Percentiles rank a stretch among this genome's conserved stretches.
These are phyloP conservation scores for Clinocottus analis DNA, from an alignment of 2,113 vertebrate genomes.

Conservation along the genomic window DNA sequence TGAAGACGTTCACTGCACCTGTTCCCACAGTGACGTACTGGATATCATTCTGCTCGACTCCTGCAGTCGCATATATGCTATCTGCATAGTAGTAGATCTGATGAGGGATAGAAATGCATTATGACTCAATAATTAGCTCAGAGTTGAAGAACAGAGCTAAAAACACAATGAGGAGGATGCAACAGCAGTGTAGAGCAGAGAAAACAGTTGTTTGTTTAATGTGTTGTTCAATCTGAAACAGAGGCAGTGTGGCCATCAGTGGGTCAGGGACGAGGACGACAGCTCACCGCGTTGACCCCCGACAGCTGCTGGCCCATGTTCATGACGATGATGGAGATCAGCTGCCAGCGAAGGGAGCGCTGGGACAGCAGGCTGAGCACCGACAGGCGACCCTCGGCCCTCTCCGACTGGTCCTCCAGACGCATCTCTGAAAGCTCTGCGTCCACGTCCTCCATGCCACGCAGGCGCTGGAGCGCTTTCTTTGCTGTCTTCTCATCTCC, in stretches of 20 bases:
- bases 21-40: conserved; percentile 93
- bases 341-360: conserved; percentile 90
- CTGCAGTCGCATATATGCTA: conserved; percentile 87
- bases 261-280: background rate
- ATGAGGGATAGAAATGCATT: conserved; percentile 9
- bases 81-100: conserved; percentile 97
- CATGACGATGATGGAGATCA: conserved; percentile 87
- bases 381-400: conserved; percentile 83
- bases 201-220: background rate
- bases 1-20: conserved; percentile 90
- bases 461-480: conserved; percentile 86
- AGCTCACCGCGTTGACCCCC: conserved; percentile 88
- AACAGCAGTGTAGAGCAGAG: background rate
- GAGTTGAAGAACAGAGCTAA: background rate
- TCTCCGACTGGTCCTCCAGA: conserved; percentile 87
- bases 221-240: background rate
- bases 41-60: conserved; percentile 78
- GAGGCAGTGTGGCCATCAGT: background rate
- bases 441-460: conserved; percentile 85
- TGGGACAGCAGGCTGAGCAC: conserved; percentile 85
- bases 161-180: background rate
- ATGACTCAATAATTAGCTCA: background rate
- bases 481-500: conserved; percentile 81
- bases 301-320: conserved; percentile 96
- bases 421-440: conserved; percentile 88